Conservation (phyloP, 1,140 invertebrate species). For the Sinonovacula constricta region DNA sequence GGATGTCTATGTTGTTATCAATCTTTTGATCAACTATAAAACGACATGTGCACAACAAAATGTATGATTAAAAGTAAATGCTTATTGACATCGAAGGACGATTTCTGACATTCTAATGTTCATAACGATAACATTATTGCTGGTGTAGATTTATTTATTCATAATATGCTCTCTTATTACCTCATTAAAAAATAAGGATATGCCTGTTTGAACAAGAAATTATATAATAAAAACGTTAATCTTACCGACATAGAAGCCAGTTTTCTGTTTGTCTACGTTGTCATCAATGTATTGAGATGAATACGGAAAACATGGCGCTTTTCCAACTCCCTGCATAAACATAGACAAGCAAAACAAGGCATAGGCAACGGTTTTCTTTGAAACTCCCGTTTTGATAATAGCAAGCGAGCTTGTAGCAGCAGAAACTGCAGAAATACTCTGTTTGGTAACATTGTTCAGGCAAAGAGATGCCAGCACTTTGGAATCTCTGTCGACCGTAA, state of each 20-base stretch:
- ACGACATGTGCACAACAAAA: too few species aligned
- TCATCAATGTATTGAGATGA: conserved; percentile 39
- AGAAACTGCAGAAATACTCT: too few species aligned
- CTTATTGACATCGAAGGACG: neutral
- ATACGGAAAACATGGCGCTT: conserved; percentile 41
- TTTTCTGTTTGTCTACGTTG: conserved; percentile 39
- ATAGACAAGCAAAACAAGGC: conserved; percentile 25
- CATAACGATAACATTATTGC: neutral
- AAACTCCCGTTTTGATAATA: too few species aligned
- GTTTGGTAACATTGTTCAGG: too few species aligned
- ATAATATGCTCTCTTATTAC: too few species aligned
- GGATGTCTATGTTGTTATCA: neutral
- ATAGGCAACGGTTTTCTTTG: conserved; percentile 21
- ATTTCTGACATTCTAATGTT: neutral
- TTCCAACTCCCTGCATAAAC: conserved; percentile 34
- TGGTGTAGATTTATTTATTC: neutral
- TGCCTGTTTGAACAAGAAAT: too few species aligned
- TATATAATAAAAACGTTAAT: too few species aligned
- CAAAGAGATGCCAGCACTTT: too few species aligned
- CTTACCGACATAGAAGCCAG: conserved; percentile 45
- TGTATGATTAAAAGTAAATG: too few species aligned
- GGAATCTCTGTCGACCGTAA: too few species aligned
- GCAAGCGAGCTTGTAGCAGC: too few species aligned
- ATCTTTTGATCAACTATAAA: neutral
- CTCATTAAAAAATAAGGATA: too few species aligned